A percentile compares a stretch with the other conserved stretches of the same genome.
Evolutionary conservation across 2,888 invertebrate genomes (phyloP).

Genomic region (Scaptomyza caliginosa): DNA sequence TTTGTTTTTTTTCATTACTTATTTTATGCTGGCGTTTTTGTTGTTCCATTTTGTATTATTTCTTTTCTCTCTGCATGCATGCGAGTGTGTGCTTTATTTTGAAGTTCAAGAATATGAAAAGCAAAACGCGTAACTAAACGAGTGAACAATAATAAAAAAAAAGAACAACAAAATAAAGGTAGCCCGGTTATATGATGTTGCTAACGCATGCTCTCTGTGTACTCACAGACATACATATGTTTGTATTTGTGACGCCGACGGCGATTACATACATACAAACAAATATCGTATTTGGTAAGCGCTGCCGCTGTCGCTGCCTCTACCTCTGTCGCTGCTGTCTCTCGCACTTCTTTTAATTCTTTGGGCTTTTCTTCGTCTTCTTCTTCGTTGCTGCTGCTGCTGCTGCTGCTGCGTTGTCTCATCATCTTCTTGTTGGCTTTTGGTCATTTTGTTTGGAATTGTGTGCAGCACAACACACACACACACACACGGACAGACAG

Average conservation of each 20-base stretch:
- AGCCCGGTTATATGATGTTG: conserved; percentile 53
- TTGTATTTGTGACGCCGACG: conserved; percentile 20
- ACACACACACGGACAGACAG: too few relatives aligned
- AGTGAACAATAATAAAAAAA: conserved; percentile 22
- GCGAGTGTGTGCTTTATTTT: conserved; percentile 50
- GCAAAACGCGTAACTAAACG: conserved; percentile 70
- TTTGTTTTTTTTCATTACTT: conserved; percentile 44
- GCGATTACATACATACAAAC: conserved; percentile 27
- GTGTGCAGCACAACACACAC: conserved; percentile 40
- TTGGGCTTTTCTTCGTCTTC: conserved; percentile 37
- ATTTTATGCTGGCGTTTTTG: conserved; percentile 72
- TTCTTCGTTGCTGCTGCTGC: conserved; percentile 9
- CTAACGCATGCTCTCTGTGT: conserved; percentile 59
- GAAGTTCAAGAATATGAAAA: conserved; percentile 79
- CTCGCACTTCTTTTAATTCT: conserved; percentile 41
- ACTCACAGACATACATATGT: conserved; percentile 4
- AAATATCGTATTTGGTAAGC: conserved; percentile 16
- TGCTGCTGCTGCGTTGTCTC: conserved; percentile 41
- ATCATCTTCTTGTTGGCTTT: conserved; percentile 70
- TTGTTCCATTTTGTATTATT: conserved; percentile 51
- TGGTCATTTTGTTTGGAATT: conserved; percentile 62
- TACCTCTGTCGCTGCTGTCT: conserved; percentile 22
- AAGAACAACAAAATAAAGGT: conserved; percentile 13
- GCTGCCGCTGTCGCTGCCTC: not conserved
- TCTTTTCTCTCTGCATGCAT: conserved; percentile 8